A percentile compares a stretch with the other conserved stretches of the same genome.
These are phyloP conservation scores for Saturnia pavonia DNA, from an alignment of 2,888 invertebrate genomes.

Conservation along the genomic window DNA sequence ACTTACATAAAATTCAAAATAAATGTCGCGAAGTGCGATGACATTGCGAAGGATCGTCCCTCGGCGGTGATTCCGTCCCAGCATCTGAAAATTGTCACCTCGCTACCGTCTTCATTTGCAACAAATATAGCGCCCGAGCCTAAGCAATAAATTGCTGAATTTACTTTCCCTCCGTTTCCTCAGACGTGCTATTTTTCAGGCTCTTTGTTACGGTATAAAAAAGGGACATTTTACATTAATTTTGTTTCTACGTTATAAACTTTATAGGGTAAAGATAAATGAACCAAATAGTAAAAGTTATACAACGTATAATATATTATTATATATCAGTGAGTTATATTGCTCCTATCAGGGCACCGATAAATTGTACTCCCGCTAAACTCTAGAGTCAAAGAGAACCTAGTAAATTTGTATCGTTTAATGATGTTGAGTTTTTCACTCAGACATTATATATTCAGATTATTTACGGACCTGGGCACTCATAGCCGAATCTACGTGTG, in stretches of 20 bases:
- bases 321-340: no score
- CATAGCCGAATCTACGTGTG: no score
- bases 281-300: constrained; percentile 26
- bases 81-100: constrained; percentile 77
- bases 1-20: constrained; percentile 17
- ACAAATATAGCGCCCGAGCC: constrained; percentile 72
- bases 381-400: no score
- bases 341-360: no score
- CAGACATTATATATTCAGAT: no score
- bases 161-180: constrained; percentile 68
- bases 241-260: constrained; percentile 53
- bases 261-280: constrained; percentile 26
- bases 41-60: constrained; percentile 45
- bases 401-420: no score
- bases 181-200: constrained; percentile 73
- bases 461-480: no score
- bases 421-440: no score
- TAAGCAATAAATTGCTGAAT: constrained; percentile 75
- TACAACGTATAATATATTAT: constrained; percentile 17
- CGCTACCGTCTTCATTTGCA: constrained; percentile 76
- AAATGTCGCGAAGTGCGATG: constrained; percentile 19
- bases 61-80: constrained; percentile 64
- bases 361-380: no score
- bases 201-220: constrained; percentile 69
- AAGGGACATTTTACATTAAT: constrained; percentile 64